A percentile compares a stretch with the other conserved stretches of the same genome.
Evolutionary conservation across 2,888 invertebrate species (phyloP).

Genomic region (Oithona nana): DNA sequence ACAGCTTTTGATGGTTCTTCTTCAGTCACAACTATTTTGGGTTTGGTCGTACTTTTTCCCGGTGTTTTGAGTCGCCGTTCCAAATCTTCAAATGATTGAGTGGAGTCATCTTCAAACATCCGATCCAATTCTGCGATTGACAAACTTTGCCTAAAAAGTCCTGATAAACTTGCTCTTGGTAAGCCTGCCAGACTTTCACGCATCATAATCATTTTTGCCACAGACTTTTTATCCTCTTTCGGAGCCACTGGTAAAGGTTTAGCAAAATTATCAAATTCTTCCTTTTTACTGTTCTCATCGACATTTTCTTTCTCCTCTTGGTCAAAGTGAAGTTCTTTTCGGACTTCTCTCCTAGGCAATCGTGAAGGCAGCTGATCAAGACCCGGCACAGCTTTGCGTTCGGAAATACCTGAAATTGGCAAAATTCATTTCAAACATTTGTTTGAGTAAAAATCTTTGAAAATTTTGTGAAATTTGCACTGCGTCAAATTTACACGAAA

Average conservation of each 20-base stretch:
- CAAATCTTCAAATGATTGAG: conserved; percentile 2
- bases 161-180: background rate
- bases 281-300: background rate
- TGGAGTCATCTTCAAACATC: conserved; percentile 5
- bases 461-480: too few relatives aligned
- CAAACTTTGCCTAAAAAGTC: background rate
- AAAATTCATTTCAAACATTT: too few relatives aligned
- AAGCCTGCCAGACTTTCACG: background rate
- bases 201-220: background rate
- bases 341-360: background rate
- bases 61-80: conserved; percentile 10
- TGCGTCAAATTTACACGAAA: too few relatives aligned
- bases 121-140: background rate
- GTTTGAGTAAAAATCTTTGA: too few relatives aligned
- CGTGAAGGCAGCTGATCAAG: background rate
- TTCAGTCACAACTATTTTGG: background rate
- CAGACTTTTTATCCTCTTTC: background rate
- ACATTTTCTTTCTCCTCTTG: background rate
- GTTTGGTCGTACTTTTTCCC: background rate
- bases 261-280: too few relatives aligned
- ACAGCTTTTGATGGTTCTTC: background rate
- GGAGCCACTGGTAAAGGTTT: background rate
- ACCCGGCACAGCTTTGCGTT: background rate
- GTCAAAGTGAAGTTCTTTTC: background rate
- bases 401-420: too few relatives aligned